Conservation (phyloP, 2,113 vertebrate genomes). For the Oncorhynchus keta region DNA sequence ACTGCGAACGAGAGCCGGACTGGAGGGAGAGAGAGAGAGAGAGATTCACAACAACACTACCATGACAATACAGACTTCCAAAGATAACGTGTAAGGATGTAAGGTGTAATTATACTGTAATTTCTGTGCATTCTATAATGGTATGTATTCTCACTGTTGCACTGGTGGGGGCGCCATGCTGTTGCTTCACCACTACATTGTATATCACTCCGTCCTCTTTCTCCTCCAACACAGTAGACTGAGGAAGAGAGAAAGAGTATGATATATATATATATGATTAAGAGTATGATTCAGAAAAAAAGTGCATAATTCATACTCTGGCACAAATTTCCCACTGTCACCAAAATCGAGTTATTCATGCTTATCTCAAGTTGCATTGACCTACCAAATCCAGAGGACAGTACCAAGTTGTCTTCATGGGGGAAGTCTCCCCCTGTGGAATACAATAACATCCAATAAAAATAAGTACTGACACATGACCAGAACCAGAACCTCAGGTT, state of each 20-base stretch:
- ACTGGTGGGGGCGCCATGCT: slow-evolving; percentile 32
- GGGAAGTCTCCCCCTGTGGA: slow-evolving; percentile 67
- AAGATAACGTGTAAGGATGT: too few relatives aligned
- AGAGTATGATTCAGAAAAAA: background rate
- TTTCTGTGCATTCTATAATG: background rate
- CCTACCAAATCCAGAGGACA: slow-evolving; percentile 77
- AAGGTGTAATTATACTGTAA: too few relatives aligned
- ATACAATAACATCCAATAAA: background rate
- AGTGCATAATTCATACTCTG: too few relatives aligned
- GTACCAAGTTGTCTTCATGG: slow-evolving; percentile 82
- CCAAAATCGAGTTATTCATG: too few relatives aligned
- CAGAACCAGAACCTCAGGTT: background rate
- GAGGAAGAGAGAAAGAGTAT: background rate
- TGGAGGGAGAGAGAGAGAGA: slow-evolving; percentile 29
- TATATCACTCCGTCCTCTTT: slow-evolving; percentile 82
- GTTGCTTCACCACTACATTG: slow-evolving; percentile 75
- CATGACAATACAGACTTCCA: background rate
- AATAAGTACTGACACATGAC: background rate
- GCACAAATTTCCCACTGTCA: too few relatives aligned
- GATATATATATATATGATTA: too few relatives aligned
- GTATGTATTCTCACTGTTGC: slow-evolving; percentile 44
- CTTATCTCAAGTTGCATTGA: too few relatives aligned
- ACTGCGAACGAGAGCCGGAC: slow-evolving; percentile 63
- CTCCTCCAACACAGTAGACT: slow-evolving; percentile 76
- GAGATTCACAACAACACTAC: background rate